Base-by-base conservation (phyloP, 30 jellyfish, hydroid and myxozoan species). In the Aurelia sp. region DNA sequence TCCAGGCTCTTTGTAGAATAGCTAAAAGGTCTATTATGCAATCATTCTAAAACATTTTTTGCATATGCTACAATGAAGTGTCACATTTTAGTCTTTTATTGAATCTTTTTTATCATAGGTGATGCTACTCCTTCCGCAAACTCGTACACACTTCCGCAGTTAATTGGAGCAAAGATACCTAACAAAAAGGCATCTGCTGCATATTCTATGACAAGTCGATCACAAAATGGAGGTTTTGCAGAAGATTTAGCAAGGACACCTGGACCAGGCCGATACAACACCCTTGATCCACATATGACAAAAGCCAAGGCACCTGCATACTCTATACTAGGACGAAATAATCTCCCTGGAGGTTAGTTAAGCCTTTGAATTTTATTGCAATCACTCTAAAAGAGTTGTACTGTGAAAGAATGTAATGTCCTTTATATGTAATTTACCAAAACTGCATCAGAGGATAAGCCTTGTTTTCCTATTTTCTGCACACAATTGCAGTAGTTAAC, bases 211-310 rank as follows among this genome's bases (percentile, higher is more conserved):
- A 96, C 97, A 15, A 94, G 97, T 16, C 88, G 99, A n/a, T 87
- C 99, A 19, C 96, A 96, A 83, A 90, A 97, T 40, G 99, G 99
- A 8, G 74, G 98, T 80, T 96, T 96, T 63, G 95, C 98, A 44
- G 99, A 96, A 80, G 99, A 96, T 76, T 88, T 96, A 3, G 98
- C 99, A 18, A 91, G 96, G 76, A 87, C 99, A 88, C 99, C 99
- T 40, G 99, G 99, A 12, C 99, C 99, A 30, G 99, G 99, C 15
- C 67, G 97, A 18, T 96, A 96, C 91, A 84, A 78, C 31, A 83
- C 87, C 17, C 89, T 96, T 41, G 97, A 96, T 21, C 99, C 99
- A 48, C 91, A 88, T 48, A 74, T 64, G 16, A 71, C 80, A 18
- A 90, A 85, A 89, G 82, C 81, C 30, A 80, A 82, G 60, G 97